These are phyloP conservation scores for Datnioides undecimradiatus DNA, from an alignment of 2,113 vertebrate genomes.

Conservation along the genomic window DNA sequence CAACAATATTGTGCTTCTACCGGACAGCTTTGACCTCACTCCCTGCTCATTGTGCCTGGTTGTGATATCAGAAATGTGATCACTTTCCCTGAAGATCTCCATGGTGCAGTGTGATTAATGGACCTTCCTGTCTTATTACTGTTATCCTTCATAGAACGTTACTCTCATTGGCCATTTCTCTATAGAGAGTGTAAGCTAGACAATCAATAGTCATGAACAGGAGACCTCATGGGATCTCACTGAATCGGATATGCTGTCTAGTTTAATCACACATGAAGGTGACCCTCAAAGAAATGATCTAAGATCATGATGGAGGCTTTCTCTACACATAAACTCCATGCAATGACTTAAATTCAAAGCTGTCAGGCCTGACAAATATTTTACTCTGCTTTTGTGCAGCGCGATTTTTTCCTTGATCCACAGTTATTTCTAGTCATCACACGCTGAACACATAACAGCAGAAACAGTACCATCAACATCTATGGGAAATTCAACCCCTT, in stretches of 20 bases:
- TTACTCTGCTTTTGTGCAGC: background rate
- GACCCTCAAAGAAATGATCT: background rate
- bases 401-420: background rate
- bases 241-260: background rate
- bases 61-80: background rate
- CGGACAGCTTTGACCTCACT: background rate
- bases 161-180: slow-evolving; percentile 16
- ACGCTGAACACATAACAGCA: background rate
- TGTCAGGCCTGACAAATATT: background rate
- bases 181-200: background rate
- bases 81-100: background rate
- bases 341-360: background rate
- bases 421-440: background rate
- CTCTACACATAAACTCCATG: background rate
- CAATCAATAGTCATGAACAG: slow-evolving; percentile 1
- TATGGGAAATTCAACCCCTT: background rate
- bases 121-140: background rate
- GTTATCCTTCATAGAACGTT: slow-evolving; percentile 3
- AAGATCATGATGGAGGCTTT: background rate
- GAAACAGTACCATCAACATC: background rate
- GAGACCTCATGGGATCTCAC: background rate
- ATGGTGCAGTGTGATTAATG: slow-evolving; percentile 2
- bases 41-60: background rate
- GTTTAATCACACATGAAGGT: background rate
- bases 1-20: background rate